Base-by-base conservation (phyloP, 2,888 invertebrate genomes). In the Sabatieria punctata region DNA sequence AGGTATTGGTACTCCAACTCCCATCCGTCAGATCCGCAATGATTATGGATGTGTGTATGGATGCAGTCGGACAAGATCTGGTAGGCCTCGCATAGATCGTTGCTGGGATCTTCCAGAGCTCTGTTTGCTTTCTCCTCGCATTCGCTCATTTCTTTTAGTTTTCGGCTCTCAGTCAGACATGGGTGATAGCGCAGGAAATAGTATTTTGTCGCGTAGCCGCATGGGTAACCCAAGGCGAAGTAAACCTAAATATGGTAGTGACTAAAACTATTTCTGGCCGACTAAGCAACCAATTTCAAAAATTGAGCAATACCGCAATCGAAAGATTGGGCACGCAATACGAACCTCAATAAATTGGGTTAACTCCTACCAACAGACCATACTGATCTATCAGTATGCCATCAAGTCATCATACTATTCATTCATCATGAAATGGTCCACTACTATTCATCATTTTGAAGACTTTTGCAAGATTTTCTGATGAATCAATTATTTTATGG, bases 21-120 rank as follows among this genome's bases (percentile, higher is more conserved):
- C 51, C 65, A 66, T 51, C 63, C 65, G 23, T 64, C 65, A 49
- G 65, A 63, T 47, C 67, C 65, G 41, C 66, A 51, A 19, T 65
- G 55, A 48, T 63, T 63, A 41, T 57, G 52, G n/a, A 65, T 61
- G 63, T 64, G 65, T 35, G 55, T 54, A 37, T 57, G 55, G 19
- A 57, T 57, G 23, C 55, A 49, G 37, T 44, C 41, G 23, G 36
- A 26, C 45, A 46, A 19, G 8, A 46, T n/a, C 26, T 41, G 21
- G 42, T 45, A 49, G 22, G 43, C 33, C 13, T 48, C 48, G 40
- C 48, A 48, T 2, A 18, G 6, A 22, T 43, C 43, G 18, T 33
- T 25, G 25, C 19, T 18, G 3, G 43, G 43, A 18, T 45, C 48
- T 21, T 30, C 22, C 11, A 48, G 18, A 4, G 18, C 3, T 15